phyloP scores from a whole-genome alignment of 1,140 invertebrate species.

The Lasioglossum baleicum region DNA sequence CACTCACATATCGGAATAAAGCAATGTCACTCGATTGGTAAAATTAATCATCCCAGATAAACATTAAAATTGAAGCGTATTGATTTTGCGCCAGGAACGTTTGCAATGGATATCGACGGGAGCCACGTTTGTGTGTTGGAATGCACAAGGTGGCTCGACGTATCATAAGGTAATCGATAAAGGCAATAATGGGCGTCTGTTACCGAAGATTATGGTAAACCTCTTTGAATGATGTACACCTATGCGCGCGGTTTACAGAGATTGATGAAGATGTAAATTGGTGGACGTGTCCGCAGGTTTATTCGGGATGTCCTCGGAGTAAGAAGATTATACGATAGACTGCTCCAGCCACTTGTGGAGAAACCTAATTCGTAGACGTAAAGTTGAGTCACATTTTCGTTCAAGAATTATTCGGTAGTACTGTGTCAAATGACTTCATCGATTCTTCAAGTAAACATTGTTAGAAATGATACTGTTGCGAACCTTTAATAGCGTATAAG shows the following conservation, averaged over 20 bases:
- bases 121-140: neutral
- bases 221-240: slow-evolving; percentile 30
- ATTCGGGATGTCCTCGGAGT: too few relatives aligned
- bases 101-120: neutral
- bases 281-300: neutral
- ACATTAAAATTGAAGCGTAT: slow-evolving; percentile 2
- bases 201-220: slow-evolving; percentile 45
- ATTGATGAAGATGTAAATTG: slow-evolving; percentile 33
- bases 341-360: too few relatives aligned
- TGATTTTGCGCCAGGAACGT: neutral
- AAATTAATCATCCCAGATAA: neutral
- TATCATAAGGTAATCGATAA: slow-evolving; percentile 34
- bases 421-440: too few relatives aligned
- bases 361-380: too few relatives aligned
- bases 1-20: neutral
- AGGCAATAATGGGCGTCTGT: slow-evolving; percentile 40
- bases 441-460: too few relatives aligned
- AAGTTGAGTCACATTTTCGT: too few relatives aligned
- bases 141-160: neutral
- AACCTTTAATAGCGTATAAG: too few relatives aligned
- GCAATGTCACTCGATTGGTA: neutral
- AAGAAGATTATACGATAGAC: too few relatives aligned
- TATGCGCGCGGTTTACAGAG: slow-evolving; percentile 16
- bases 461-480: too few relatives aligned
- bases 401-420: too few relatives aligned